Percentiles rank a stretch among this genome's conserved stretches.
These are phyloP conservation scores for Sinocyclocheilus anophthalmus DNA, from an alignment of 2,113 vertebrate genomes.

Conservation along the genomic window DNA sequence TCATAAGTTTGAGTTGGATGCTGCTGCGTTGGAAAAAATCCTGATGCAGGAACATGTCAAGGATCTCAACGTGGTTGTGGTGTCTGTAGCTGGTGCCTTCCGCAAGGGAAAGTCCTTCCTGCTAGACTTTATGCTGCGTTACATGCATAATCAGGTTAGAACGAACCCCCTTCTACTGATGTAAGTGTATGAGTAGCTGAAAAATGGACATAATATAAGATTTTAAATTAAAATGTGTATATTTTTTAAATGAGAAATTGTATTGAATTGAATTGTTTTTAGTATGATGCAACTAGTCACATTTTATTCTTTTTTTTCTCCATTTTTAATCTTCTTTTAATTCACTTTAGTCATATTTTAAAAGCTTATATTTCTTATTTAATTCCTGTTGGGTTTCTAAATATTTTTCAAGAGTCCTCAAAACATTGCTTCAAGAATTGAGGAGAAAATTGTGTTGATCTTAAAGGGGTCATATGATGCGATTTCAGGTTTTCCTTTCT, in stretches of 20 bases:
- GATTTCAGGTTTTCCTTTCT: no score
- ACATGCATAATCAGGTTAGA: slow-evolving; percentile 93
- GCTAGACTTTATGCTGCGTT: slow-evolving; percentile 98
- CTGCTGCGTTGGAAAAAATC: slow-evolving; percentile 87
- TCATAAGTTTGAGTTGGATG: slow-evolving; percentile 94
- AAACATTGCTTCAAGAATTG: background rate
- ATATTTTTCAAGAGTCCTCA: no score
- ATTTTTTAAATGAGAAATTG: background rate
- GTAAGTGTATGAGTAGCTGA: background rate
- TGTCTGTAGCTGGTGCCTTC: slow-evolving; percentile 98
- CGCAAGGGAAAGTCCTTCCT: slow-evolving; percentile 99
- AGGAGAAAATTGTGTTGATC: background rate
- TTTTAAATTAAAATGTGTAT: background rate
- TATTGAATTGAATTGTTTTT: background rate
- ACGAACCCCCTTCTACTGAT: background rate
- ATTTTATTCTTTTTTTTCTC: no score
- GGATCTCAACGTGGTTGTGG: slow-evolving; percentile 94
- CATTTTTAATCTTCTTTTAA: no score
- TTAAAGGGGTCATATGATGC: no score
- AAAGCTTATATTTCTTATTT: no score
- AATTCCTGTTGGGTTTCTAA: no score
- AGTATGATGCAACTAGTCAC: background rate
- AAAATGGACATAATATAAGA: background rate
- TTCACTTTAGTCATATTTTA: background rate
- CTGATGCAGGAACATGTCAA: slow-evolving; percentile 93